phyloP scores from a whole-genome alignment of 53 echinoderm and acorn worm genomes.

The Holothuria scabra region DNA sequence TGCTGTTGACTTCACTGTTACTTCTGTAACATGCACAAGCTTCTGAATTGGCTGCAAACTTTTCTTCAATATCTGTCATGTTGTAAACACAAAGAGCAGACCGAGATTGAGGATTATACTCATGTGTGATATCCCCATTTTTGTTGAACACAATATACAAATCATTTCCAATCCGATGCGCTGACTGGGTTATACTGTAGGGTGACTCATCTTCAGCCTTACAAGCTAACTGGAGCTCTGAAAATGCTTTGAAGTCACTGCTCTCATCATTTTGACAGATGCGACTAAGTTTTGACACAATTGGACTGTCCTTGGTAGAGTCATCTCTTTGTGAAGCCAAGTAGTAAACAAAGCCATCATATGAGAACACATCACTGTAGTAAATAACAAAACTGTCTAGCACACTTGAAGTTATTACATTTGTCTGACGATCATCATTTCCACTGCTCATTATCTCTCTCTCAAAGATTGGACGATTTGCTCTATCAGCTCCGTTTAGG shows the following conservation, averaged over 20 bases:
- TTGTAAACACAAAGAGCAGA: slow-evolving; percentile 75
- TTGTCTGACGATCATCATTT: background rate
- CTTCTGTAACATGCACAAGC: background rate
- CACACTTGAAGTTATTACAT: background rate
- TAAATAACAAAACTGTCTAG: background rate
- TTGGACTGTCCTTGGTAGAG: background rate
- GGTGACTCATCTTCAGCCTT: background rate
- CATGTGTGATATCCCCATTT: background rate
- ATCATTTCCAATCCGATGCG: background rate
- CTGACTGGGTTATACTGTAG: slow-evolving; percentile 1
- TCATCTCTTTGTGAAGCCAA: background rate
- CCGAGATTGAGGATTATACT: slow-evolving; percentile 23
- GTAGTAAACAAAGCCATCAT: slow-evolving; percentile 14
- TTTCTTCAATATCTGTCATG: slow-evolving; percentile 61
- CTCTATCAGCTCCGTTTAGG: background rate
- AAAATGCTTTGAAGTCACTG: background rate
- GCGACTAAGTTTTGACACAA: slow-evolving; percentile 4
- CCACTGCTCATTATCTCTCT: background rate
- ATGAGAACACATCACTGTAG: background rate
- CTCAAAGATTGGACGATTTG: background rate
- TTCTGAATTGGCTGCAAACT: slow-evolving; percentile 50
- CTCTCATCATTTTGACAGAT: background rate
- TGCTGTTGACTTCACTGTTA: background rate
- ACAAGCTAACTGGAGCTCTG: slow-evolving; percentile 13
- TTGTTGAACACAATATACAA: slow-evolving; percentile 12